Percentiles rank a stretch among this genome's conserved stretches.
Conservation (phyloP, 1,140 invertebrate species). For the Sipha flava region DNA sequence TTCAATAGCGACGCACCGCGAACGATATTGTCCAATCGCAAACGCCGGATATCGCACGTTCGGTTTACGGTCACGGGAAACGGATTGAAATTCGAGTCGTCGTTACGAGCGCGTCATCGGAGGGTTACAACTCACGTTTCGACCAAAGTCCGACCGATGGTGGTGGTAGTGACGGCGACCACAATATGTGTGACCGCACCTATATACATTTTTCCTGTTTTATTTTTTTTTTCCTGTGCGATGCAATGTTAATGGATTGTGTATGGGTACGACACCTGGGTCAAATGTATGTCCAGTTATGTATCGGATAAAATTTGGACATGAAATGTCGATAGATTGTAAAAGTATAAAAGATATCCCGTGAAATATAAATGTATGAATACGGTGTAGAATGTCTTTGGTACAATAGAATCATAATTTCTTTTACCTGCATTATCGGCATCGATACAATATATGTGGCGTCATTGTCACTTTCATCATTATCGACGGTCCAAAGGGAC, state of each 20-base stretch:
- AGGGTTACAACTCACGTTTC: background rate
- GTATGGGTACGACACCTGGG: background rate
- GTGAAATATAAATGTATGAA: too few species aligned
- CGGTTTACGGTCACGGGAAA: background rate
- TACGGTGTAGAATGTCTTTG: background rate
- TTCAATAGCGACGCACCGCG: too few species aligned
- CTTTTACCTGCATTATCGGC: background rate
- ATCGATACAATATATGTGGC: background rate
- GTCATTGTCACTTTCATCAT: slow-evolving; percentile 11
- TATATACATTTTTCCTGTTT: background rate
- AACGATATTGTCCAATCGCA: too few species aligned
- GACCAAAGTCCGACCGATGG: background rate
- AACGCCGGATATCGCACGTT: too few species aligned
- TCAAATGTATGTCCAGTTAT: background rate
- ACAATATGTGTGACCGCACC: background rate
- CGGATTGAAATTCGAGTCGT: background rate
- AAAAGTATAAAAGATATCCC: background rate
- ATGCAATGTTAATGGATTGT: background rate
- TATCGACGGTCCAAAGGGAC: background rate
- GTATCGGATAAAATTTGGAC: background rate
- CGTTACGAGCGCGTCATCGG: too few species aligned
- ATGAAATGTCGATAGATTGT: background rate
- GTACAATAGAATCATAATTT: slow-evolving; percentile 12
- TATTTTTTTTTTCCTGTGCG: background rate
- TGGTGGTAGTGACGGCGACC: background rate